Base-by-base conservation (phyloP, 2,888 invertebrate genomes). In the Ditula angustiorana region DNA sequence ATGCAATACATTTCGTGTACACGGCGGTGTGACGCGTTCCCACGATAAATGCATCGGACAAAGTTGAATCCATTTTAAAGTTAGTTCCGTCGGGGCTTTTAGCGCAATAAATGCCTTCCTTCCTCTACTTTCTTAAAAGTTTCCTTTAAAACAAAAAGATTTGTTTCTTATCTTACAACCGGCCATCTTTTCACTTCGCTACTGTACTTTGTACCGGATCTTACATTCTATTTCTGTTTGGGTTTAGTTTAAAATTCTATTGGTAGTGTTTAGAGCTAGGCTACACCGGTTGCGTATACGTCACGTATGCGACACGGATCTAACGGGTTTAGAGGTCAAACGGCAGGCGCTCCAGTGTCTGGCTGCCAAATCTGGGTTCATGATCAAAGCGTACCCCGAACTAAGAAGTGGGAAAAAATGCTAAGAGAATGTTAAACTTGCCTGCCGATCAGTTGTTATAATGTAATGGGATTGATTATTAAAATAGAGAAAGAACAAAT, bases 11-110 rank as follows among this genome's bases (percentile, higher is more conserved):
- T 21, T 44, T 4, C 33, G 63, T 77, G n/a, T 78, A 79, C 79
- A 41, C 21, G 10, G 68, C 83, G 76, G 86, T 90, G 85, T 90
- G 66, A 85, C 66, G 72, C 19, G 19, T 64, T 61, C 71, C 74
- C 80, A 74, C 75, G 74, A 78, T 86, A 86, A 90, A 90, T 89
- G 89, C 90, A 90, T 84, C 88, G 83, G 84, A 85, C 87, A 88
- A 92, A 92, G 88, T 92, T 90, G 90, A 91, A 91, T 91, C 92
- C 88, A 90, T 89, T 92, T 90, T 91, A 90, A 91, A 91, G 89
- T 90, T 88, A 89, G 87, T 86, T 88, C 88, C 85, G 83, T 78
- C 80, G 82, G 84, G 80, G 91, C 91, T 92, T 90, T 92, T 91
- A 91, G 91, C 83, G 88, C 92, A 90, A 92, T 91, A 91, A 90